phyloP scores from a whole-genome alignment of 2,113 vertebrate species.

The Suncus etruscus region DNA sequence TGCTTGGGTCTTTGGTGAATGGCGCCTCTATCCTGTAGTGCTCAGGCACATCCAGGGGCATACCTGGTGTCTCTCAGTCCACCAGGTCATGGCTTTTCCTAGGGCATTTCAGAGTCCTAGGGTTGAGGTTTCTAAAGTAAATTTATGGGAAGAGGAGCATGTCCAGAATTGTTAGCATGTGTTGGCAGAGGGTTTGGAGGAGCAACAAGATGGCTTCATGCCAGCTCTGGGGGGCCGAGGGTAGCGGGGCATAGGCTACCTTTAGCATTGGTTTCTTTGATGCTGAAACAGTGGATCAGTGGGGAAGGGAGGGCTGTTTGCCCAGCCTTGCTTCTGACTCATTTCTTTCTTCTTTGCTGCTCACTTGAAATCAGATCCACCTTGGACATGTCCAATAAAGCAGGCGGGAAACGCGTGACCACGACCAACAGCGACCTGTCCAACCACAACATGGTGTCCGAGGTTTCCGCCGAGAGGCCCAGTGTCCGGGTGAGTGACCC shows the following conservation, averaged over 20 bases:
- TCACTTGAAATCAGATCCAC: slow-evolving; percentile 79
- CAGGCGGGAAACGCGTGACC: slow-evolving; percentile 84
- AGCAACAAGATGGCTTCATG: not conserved
- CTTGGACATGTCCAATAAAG: slow-evolving; percentile 93
- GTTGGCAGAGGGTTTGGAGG: not conserved
- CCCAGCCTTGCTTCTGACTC: slow-evolving; percentile 22
- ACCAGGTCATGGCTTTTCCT: slow-evolving; percentile 19
- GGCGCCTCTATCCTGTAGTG: not conserved
- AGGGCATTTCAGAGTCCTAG: not conserved
- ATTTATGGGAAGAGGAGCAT: not conserved
- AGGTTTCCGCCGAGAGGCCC: slow-evolving; percentile 88
- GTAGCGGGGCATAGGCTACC: no score
- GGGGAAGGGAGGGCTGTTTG: not conserved
- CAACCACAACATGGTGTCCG: slow-evolving; percentile 91
- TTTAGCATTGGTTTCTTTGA: not conserved
- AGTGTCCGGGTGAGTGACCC: slow-evolving; percentile 88
- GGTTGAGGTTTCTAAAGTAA: slow-evolving; percentile 24
- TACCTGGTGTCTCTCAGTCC: not conserved
- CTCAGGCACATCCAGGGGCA: not conserved
- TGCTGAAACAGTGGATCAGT: not conserved
- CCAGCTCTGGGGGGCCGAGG: not conserved
- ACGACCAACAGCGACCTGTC: slow-evolving; percentile 85
- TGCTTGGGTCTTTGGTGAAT: not conserved
- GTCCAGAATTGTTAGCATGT: no score
- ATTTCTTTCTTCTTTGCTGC: slow-evolving; percentile 22